phyloP scores from a whole-genome alignment of 1,140 invertebrate genomes.

The Zeugodacus cucurbitae region DNA sequence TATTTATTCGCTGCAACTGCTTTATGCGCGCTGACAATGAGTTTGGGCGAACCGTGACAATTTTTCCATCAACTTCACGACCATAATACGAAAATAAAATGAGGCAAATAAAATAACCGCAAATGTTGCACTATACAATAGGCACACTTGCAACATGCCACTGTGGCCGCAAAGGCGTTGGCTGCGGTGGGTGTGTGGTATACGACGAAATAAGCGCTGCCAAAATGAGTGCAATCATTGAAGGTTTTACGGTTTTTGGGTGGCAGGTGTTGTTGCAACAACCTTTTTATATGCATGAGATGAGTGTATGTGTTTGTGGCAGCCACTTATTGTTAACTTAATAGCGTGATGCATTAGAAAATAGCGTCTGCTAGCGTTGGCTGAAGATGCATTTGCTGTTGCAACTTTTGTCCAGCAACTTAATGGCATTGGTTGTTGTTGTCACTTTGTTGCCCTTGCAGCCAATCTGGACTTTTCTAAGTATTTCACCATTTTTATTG shows the following conservation, averaged over 20 bases:
- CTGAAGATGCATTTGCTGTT: background rate
- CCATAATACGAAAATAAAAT: background rate
- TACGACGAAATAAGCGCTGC: background rate
- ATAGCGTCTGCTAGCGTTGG: background rate
- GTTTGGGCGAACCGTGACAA: constrained; percentile 11
- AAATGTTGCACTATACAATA: background rate
- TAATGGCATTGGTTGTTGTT: background rate
- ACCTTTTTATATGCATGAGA: background rate
- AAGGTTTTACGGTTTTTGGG: background rate
- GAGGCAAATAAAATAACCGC: background rate
- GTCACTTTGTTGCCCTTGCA: constrained; percentile 9
- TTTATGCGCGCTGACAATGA: background rate
- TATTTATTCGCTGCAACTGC: background rate
- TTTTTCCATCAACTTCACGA: constrained; percentile 29
- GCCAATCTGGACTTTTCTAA: background rate
- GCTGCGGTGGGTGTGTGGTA: background rate
- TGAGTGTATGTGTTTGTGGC: background rate
- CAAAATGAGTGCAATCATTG: background rate
- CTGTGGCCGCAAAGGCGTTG: background rate
- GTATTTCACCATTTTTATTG: background rate
- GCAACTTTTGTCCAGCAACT: background rate
- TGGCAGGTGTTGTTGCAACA: background rate
- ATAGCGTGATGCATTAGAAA: background rate
- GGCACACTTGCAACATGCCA: background rate
- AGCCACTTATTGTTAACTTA: background rate